Conservation (phyloP, 2,888 invertebrate genomes). For the Gymnocheta viridis region DNA sequence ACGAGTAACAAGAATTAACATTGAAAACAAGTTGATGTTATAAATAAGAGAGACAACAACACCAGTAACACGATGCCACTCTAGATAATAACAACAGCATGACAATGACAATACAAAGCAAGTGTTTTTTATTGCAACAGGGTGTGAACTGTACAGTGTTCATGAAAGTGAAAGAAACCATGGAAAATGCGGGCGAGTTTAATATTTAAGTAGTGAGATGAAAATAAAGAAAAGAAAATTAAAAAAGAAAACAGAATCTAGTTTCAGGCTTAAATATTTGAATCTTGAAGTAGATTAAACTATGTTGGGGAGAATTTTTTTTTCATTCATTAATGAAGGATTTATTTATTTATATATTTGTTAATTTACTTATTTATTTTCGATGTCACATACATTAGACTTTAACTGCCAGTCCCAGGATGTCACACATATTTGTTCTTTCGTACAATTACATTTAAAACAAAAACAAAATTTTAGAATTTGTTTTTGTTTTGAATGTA, state of each 20-base stretch:
- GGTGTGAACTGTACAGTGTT: neutral
- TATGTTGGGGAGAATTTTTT: neutral
- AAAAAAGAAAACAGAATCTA: neutral
- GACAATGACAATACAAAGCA: conserved; percentile 22
- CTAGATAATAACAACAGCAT: conserved; percentile 9
- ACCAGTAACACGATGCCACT: conserved; percentile 45
- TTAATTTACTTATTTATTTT: no score
- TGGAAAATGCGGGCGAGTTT: neutral
- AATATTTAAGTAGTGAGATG: neutral
- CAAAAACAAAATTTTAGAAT: no score
- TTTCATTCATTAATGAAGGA: no score
- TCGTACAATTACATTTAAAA: no score
- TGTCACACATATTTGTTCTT: no score
- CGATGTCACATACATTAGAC: no score
- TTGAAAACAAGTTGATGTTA: conserved; percentile 60
- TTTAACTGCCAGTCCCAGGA: no score
- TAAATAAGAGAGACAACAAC: conserved; percentile 40
- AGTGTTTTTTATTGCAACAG: neutral
- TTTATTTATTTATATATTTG: no score
- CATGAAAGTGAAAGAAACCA: neutral
- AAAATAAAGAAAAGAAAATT: no score
- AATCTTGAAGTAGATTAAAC: neutral
- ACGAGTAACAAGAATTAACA: conserved; percentile 49
- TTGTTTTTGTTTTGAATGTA: no score
- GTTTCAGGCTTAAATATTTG: neutral